Base-by-base conservation (phyloP, 1,140 invertebrate species). In the Pygmarrhopalites habei region DNA sequence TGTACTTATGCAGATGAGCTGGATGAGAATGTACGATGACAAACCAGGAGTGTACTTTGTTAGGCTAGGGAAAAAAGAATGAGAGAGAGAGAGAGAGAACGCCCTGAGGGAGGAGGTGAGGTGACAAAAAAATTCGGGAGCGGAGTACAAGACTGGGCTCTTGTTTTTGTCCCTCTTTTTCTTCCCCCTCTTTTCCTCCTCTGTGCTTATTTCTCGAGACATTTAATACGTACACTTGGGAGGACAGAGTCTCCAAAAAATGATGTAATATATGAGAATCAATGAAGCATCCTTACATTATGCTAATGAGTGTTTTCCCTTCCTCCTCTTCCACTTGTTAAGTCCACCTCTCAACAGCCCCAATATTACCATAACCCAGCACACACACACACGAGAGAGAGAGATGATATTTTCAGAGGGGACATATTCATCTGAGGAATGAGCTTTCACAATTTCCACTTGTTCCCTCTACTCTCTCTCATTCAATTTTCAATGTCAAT, bases 221-320 rank as follows among this genome's bases (percentile, higher is more conserved):
- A 60, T 32, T 61, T 61, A 53, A 61, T 61, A 53, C 53, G 30
- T 17, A 21, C n/a, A 2, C 25, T 52, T 21, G 14, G 10, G 10
- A 26, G 10, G 23, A 52, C 5, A 26, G 23, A n/a, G n/a, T n/a
- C n/a, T n/a, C n/a, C n/a, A 28, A 26, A 52, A 26, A 52, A 23
- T 58, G 19, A 44, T 58, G 44, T 58, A 58, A 26, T 61, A 49
- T 49, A 61, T n/a, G 32, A 39, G 41, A 61, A 61, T 61, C 59
- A 61, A 53, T 61, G 47, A 61, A 61, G 58, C 58, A 49, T 60
- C 58, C 58, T 19, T 25, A 32, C 21, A 59, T 59, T 59, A 61
- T 61, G 59, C 19, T 53, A 60, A 60, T 51, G 59, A 61, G 25
- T 61, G 43, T 52, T 61, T 58, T 61, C 59, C 51, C 47, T 53